Conservation (phyloP, 2,113 vertebrate species). For the Chaenocephalus aceratus region DNA sequence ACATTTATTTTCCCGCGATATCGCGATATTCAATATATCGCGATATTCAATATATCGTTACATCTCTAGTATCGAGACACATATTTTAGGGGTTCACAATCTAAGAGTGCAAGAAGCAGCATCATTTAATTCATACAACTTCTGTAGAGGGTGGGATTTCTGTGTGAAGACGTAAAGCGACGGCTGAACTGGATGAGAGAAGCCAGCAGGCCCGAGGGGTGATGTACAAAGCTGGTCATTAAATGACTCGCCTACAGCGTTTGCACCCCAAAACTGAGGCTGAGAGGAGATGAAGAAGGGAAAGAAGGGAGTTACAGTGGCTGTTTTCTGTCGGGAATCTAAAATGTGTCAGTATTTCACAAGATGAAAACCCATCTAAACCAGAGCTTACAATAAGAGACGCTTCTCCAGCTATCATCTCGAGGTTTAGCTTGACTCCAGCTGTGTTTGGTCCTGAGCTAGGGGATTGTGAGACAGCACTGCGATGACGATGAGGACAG, state of each 20-base stretch:
- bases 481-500: slow-evolving; percentile 12
- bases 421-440: slow-evolving; percentile 18
- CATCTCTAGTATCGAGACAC: slow-evolving; percentile 14
- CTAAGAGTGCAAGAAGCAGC: slow-evolving; percentile 13
- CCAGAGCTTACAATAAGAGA: neutral
- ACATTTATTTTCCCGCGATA: no score
- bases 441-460: slow-evolving; percentile 72
- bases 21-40: no score
- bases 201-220: slow-evolving; percentile 25
- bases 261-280: slow-evolving; percentile 21
- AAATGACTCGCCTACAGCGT: slow-evolving; percentile 18
- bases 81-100: neutral
- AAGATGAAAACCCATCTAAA: slow-evolving; percentile 12
- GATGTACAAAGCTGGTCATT: slow-evolving; percentile 19
- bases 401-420: slow-evolving; percentile 12
- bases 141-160: neutral
- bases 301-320: neutral
- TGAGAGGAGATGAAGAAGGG: neutral
- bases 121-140: neutral
- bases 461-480: slow-evolving; percentile 37
- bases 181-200: slow-evolving; percentile 9
- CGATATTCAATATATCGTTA: no score
- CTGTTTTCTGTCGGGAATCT: slow-evolving; percentile 21
- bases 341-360: slow-evolving; percentile 4
- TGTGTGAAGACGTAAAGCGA: slow-evolving; percentile 24